Conservation (phyloP, 2,888 invertebrate genomes). For the Acronicta alni region DNA sequence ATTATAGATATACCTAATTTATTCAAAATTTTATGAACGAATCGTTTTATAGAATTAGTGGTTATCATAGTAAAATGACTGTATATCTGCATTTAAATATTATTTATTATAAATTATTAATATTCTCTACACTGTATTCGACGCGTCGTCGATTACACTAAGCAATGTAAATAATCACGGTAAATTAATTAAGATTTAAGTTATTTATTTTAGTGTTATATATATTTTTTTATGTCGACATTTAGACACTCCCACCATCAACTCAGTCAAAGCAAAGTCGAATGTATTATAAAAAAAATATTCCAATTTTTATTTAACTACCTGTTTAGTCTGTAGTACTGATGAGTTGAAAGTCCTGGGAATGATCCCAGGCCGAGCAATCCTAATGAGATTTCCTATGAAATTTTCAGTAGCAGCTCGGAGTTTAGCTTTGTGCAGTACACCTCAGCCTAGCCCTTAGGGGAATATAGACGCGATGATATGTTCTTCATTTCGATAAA, state of each 20-base stretch:
- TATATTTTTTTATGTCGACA: slow-evolving; percentile 66
- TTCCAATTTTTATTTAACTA: slow-evolving; percentile 4
- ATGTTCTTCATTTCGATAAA: no score
- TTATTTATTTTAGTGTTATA: slow-evolving; percentile 69
- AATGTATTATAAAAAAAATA: slow-evolving; percentile 21
- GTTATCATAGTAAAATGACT: slow-evolving; percentile 50
- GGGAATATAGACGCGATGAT: no score
- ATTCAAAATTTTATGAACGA: not conserved
- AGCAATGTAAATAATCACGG: slow-evolving; percentile 61
- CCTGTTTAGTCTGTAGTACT: no score
- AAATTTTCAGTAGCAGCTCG: no score
- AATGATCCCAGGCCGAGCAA: no score
- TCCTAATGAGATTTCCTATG: no score
- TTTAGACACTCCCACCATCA: slow-evolving; percentile 79
- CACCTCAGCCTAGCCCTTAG: no score
- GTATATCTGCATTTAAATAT: slow-evolving; percentile 53
- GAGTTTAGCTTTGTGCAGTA: no score
- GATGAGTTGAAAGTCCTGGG: no score
- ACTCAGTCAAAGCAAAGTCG: slow-evolving; percentile 32
- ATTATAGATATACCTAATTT: not conserved
- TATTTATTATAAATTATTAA: slow-evolving; percentile 41
- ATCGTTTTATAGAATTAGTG: slow-evolving; percentile 21
- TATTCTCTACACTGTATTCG: slow-evolving; percentile 33
- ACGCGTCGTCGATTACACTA: slow-evolving; percentile 12
- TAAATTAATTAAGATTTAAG: slow-evolving; percentile 56